phyloP scores from a whole-genome alignment of 2,888 invertebrate species.

The Endotricha flammealis region DNA sequence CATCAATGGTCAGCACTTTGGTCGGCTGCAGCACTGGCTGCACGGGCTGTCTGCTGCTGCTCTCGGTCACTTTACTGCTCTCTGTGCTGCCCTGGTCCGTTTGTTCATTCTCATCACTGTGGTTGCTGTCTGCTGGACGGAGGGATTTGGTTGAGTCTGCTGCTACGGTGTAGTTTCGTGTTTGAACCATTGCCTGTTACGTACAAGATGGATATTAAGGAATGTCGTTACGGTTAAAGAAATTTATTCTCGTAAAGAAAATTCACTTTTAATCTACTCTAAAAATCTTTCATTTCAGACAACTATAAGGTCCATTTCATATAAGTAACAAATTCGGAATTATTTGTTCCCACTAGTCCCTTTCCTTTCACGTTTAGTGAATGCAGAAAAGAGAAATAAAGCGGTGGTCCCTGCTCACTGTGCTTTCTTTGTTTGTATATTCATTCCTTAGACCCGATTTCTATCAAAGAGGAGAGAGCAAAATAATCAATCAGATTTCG shows the following conservation, averaged over 20 bases:
- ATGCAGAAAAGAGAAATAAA: too few relatives aligned
- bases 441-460: too few relatives aligned
- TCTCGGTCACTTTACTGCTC: constrained; percentile 15
- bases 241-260: too few relatives aligned
- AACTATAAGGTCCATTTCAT: too few relatives aligned
- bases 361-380: too few relatives aligned
- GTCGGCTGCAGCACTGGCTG: constrained; percentile 51
- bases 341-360: too few relatives aligned
- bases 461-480: too few relatives aligned
- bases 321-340: too few relatives aligned
- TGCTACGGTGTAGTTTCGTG: constrained; percentile 57
- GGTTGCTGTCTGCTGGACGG: constrained; percentile 51
- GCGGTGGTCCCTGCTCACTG: neutral
- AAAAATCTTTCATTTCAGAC: too few relatives aligned
- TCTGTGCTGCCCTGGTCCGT: constrained; percentile 13
- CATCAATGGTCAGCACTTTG: constrained; percentile 64
- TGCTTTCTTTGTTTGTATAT: neutral
- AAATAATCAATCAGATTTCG: too few relatives aligned
- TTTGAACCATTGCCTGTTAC: constrained; percentile 62
- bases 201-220: neutral
- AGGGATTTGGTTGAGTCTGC: constrained; percentile 53
- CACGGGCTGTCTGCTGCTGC: constrained; percentile 36
- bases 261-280: too few relatives aligned
- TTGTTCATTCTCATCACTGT: constrained; percentile 36
- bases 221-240: too few relatives aligned